Conservation (phyloP, 2,797 vertebrate genomes). For the Cryptoprocta ferox region DNA sequence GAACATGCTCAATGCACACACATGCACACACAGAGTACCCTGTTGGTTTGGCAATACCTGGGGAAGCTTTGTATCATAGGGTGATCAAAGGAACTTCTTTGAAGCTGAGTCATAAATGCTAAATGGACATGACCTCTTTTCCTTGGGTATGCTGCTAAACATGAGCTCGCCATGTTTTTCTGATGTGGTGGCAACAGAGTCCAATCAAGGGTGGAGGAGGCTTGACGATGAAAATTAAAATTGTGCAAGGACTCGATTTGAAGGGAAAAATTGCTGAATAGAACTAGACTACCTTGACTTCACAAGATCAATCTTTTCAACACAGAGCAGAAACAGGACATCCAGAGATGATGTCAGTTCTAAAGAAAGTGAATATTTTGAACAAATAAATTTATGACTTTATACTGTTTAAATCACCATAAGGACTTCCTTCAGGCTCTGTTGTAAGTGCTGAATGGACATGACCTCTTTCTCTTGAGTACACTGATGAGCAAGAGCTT, state of each 20-base stretch:
- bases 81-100: neutral
- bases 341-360: neutral
- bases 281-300: neutral
- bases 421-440: neutral
- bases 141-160: neutral
- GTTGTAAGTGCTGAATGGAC: neutral
- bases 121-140: neutral
- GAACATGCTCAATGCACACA: neutral
- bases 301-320: neutral
- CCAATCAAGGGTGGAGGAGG: neutral
- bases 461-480: neutral
- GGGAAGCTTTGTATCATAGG: neutral
- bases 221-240: neutral
- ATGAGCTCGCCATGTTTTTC: neutral
- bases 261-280: neutral
- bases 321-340: neutral
- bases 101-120: neutral
- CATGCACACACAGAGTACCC: neutral
- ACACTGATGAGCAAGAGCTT: neutral
- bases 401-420: neutral
- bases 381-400: neutral
- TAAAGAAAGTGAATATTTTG: slow-evolving; percentile 16
- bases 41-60: neutral
- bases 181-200: neutral
- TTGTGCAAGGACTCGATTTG: neutral